Evolutionary conservation across 2,113 vertebrate genomes (phyloP).

Genomic region (Dicentrarchus labrax): DNA sequence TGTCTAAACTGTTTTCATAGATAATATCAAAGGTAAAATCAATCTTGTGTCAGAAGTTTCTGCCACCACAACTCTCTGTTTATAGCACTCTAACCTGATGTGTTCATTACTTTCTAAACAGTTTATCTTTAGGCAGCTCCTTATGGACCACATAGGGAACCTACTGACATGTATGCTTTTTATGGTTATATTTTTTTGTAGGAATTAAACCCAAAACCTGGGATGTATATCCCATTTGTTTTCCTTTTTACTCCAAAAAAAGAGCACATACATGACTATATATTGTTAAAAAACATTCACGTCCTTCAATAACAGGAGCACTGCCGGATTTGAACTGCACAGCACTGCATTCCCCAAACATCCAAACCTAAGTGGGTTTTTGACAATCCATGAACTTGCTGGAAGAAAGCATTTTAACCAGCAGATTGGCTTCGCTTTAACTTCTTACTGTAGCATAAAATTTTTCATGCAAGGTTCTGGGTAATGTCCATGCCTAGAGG

Average conservation of each 20-base stretch:
- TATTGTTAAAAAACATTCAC: slow-evolving; percentile 14
- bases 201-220: slow-evolving; percentile 1
- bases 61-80: slow-evolving; percentile 29
- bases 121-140: slow-evolving; percentile 33
- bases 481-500: slow-evolving; percentile 28
- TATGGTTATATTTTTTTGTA: slow-evolving; percentile 8
- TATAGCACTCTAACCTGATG: slow-evolving; percentile 37
- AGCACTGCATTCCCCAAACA: slow-evolving; percentile 13
- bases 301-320: background rate
- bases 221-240: background rate
- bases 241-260: background rate
- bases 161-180: slow-evolving; percentile 18
- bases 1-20: slow-evolving; percentile 81
- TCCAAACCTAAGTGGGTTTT: slow-evolving; percentile 34
- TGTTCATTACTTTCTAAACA: slow-evolving; percentile 37
- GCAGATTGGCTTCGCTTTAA: slow-evolving; percentile 38
- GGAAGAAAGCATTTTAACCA: slow-evolving; percentile 42
- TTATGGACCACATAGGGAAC: background rate
- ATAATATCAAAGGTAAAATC: slow-evolving; percentile 75
- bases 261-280: slow-evolving; percentile 5
- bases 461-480: slow-evolving; percentile 58
- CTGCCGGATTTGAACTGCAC: background rate
- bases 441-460: slow-evolving; percentile 38
- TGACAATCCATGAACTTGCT: slow-evolving; percentile 46
- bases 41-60: slow-evolving; percentile 48